phyloP scores from a whole-genome alignment of 1,140 invertebrate genomes.

The Globodera rostochiensis region DNA sequence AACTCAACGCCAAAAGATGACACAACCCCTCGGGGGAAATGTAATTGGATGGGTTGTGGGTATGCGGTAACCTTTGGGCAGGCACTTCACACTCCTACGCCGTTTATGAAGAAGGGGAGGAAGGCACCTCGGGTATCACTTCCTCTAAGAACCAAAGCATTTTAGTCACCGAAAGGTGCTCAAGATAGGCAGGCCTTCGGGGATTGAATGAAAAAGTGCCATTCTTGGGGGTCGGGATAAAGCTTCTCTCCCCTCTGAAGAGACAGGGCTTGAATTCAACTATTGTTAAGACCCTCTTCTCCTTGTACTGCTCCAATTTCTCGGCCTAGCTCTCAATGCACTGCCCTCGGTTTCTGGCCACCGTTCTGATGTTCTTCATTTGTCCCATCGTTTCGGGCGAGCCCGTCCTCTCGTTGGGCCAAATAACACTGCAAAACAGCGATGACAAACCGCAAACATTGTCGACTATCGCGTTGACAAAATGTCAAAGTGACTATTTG shows the following conservation, averaged over 20 bases:
- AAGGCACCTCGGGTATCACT: no score
- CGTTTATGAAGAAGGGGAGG: no score
- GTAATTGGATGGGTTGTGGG: background rate
- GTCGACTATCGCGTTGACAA: background rate
- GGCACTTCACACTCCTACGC: background rate
- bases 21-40: background rate
- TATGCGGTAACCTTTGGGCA: background rate
- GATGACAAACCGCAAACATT: background rate
- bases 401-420: background rate
- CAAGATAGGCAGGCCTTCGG: no score
- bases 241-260: no score
- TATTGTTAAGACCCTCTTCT: background rate
- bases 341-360: background rate
- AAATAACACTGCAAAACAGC: background rate
- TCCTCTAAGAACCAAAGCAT: no score
- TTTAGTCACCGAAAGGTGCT: no score
- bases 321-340: background rate
- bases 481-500: constrained; percentile 16
- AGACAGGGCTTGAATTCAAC: no score
- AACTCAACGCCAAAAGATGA: background rate
- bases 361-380: background rate
- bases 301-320: background rate
- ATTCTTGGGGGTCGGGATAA: no score
- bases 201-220: no score
- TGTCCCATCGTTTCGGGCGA: background rate